Conservation (phyloP, 1,140 invertebrate species). For the Sitophilus oryzae region DNA sequence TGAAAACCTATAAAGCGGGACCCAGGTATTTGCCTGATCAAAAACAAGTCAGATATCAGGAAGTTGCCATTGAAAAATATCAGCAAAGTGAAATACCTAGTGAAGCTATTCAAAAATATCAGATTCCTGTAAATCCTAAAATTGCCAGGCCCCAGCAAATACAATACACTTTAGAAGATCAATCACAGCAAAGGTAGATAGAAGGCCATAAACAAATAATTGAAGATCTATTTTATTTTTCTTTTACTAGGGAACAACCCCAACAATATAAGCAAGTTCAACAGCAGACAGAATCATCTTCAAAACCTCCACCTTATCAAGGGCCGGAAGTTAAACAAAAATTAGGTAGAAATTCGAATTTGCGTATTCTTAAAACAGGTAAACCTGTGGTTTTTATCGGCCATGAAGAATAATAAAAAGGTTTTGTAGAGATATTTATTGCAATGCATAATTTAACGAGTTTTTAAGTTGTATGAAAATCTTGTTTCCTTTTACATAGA, state of each 20-base stretch:
- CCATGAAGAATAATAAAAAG: conserved; percentile 15
- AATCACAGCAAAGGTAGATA: conserved; percentile 5
- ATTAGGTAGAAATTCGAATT: conserved; percentile 11
- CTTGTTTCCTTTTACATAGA: too few species aligned
- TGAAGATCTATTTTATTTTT: background rate
- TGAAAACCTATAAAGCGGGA: background rate
- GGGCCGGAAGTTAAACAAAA: conserved; percentile 15
- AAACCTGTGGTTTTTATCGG: conserved; percentile 16
- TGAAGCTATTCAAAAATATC: background rate
- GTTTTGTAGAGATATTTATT: conserved; percentile 61
- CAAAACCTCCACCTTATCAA: background rate
- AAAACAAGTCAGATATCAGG: background rate
- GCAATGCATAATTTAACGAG: too few species aligned
- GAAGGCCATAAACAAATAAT: background rate
- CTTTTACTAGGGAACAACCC: background rate
- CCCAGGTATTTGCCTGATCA: conserved; percentile 2
- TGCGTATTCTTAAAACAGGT: conserved; percentile 10
- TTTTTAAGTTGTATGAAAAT: too few species aligned
- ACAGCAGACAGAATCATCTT: too few species aligned
- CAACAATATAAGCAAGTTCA: background rate
- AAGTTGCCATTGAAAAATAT: background rate
- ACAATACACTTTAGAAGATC: background rate
- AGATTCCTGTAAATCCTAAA: background rate
- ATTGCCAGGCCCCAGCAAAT: background rate
- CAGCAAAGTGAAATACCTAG: background rate